phyloP scores from a whole-genome alignment of 2,888 invertebrate species.

The Acronicta alni region DNA sequence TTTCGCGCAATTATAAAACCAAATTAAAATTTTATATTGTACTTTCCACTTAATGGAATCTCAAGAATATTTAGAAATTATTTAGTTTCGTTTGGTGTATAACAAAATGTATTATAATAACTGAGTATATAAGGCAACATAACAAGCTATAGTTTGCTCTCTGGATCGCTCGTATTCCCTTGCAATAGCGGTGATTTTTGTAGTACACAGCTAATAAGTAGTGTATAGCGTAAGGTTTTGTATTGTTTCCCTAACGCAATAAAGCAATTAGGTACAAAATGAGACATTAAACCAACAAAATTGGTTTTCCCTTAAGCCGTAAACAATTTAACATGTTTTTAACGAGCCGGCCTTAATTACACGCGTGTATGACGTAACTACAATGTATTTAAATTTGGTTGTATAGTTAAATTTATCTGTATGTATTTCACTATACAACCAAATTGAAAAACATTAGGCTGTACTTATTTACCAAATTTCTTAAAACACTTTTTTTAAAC shows the following conservation, averaged over 20 bases:
- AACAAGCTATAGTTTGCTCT: too few species aligned
- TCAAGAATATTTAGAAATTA: neutral
- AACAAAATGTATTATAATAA: neutral
- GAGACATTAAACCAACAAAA: neutral
- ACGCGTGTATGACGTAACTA: neutral
- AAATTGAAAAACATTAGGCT: too few species aligned
- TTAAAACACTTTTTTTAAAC: too few species aligned
- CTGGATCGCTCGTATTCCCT: too few species aligned
- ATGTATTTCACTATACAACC: too few species aligned
- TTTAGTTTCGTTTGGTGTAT: neutral
- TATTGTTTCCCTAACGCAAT: neutral
- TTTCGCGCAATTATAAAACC: too few species aligned
- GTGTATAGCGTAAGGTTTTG: too few species aligned
- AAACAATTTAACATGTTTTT: conserved; percentile 1
- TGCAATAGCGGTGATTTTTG: too few species aligned
- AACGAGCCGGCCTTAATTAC: neutral
- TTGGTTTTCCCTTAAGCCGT: neutral
- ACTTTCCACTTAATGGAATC: too few species aligned
- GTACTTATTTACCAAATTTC: too few species aligned
- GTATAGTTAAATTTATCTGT: neutral
- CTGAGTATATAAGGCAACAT: neutral
- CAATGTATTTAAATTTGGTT: neutral
- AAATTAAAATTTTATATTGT: too few species aligned
- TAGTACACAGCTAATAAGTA: too few species aligned
- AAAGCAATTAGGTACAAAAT: conserved; percentile 2